Evolutionary conservation across 2,888 invertebrate species (phyloP).

Genomic region (Acronicta leporina): DNA sequence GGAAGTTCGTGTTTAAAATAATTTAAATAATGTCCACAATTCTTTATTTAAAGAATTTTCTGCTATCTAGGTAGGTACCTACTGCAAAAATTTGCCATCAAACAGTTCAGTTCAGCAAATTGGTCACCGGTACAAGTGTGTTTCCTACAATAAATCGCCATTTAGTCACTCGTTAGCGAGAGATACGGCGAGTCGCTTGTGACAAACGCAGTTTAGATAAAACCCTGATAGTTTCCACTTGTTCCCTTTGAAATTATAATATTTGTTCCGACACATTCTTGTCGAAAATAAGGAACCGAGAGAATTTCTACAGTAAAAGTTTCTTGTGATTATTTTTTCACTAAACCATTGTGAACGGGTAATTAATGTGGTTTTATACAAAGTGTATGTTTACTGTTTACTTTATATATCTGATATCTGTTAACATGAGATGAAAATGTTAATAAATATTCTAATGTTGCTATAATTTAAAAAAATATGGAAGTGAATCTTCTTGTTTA

Average conservation of each 20-base stretch:
- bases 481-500: too few species aligned
- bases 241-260: slow-evolving; percentile 38
- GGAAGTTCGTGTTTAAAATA: too few species aligned
- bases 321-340: neutral
- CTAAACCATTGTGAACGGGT: neutral
- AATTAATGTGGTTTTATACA: slow-evolving; percentile 1
- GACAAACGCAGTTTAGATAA: slow-evolving; percentile 54
- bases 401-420: neutral
- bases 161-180: slow-evolving; percentile 47
- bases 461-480: too few species aligned
- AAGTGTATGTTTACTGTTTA: neutral
- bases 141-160: slow-evolving; percentile 44
- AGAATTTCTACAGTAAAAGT: slow-evolving; percentile 15
- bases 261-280: slow-evolving; percentile 28
- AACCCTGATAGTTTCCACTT: slow-evolving; percentile 31
- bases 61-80: too few species aligned
- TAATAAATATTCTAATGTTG: too few species aligned
- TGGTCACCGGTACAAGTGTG: slow-evolving; percentile 34
- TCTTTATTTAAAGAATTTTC: neutral
- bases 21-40: neutral
- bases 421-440: neutral
- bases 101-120: slow-evolving; percentile 34
- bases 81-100: slow-evolving; percentile 7
- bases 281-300: slow-evolving; percentile 15
- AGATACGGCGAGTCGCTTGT: slow-evolving; percentile 40